phyloP scores from a whole-genome alignment of 2,888 invertebrate genomes.

The Mesorhabditis spiculigera region DNA sequence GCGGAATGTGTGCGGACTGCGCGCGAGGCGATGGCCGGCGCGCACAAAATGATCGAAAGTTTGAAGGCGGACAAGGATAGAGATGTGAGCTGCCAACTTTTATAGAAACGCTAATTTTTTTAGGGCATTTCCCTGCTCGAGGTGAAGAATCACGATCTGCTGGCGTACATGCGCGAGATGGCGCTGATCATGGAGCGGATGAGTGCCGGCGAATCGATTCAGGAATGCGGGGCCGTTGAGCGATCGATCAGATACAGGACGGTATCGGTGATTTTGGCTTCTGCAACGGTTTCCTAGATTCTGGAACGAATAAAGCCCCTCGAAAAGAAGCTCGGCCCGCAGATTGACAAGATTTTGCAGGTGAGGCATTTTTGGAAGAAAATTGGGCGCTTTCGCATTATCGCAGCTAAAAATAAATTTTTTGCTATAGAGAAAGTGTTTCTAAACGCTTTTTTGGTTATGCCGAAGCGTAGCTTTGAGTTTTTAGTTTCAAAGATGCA shows the following conservation, averaged over 20 bases:
- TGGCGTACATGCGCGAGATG: slow-evolving; percentile 85
- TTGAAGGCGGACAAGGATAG: neutral
- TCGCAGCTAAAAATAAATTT: neutral
- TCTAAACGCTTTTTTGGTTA: no score
- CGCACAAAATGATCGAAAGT: neutral
- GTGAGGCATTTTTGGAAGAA: slow-evolving; percentile 22
- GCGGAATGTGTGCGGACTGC: neutral
- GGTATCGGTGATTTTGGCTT: slow-evolving; percentile 38
- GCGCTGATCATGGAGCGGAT: slow-evolving; percentile 79
- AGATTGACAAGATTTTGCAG: slow-evolving; percentile 80
- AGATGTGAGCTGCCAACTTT: neutral
- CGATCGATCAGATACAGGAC: slow-evolving; percentile 62
- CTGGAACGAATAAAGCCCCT: slow-evolving; percentile 92
- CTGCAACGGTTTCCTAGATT: slow-evolving; percentile 62
- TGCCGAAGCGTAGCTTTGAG: no score
- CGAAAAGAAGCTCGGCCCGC: slow-evolving; percentile 91
- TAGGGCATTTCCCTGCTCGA: slow-evolving; percentile 88
- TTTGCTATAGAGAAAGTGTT: no score
- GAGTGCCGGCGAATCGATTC: slow-evolving; percentile 79
- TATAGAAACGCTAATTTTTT: slow-evolving; percentile 3
- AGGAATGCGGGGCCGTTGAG: slow-evolving; percentile 76
- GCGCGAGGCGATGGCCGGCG: neutral
- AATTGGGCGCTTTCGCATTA: neutral
- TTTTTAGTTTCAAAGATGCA: no score
- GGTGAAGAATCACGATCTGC: slow-evolving; percentile 88